phyloP scores from a whole-genome alignment of 2,113 vertebrate genomes.

The Miniopterus natalensis region DNA sequence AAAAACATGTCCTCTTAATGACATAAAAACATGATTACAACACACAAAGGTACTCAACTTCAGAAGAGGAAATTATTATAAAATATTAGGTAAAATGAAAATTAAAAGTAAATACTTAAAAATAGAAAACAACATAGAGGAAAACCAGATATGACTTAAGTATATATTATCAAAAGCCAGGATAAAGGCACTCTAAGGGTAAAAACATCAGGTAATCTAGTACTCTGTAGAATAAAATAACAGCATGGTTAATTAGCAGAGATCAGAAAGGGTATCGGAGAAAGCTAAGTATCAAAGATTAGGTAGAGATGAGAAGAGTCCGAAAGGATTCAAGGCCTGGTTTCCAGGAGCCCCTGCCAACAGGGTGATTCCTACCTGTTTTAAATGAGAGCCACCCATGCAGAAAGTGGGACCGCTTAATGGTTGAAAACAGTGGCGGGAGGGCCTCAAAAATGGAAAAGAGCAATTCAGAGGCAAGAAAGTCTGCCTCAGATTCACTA shows the following conservation, averaged over 20 bases:
- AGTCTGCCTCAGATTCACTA: background rate
- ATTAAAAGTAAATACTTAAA: background rate
- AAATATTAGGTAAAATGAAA: background rate
- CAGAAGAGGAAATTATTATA: conserved; percentile 40
- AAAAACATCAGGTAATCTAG: background rate
- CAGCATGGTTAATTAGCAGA: background rate
- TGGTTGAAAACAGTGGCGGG: background rate
- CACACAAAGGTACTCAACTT: background rate
- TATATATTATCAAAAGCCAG: background rate
- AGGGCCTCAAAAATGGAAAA: background rate
- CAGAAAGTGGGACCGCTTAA: background rate
- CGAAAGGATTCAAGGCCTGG: background rate
- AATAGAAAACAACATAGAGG: background rate
- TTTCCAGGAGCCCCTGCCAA: background rate
- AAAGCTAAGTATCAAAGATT: background rate
- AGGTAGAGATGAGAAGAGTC: background rate
- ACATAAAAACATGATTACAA: background rate
- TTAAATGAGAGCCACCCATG: background rate
- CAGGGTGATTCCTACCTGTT: background rate
- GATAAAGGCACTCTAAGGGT: background rate
- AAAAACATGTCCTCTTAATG: background rate
- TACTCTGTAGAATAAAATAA: background rate
- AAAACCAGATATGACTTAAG: background rate
- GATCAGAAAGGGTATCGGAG: background rate
- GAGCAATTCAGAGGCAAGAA: background rate